A percentile compares a stretch with the other conserved stretches of the same genome.
These are phyloP conservation scores for Chelon auratus DNA, from an alignment of 2,797 vertebrate genomes.

Conservation along the genomic window DNA sequence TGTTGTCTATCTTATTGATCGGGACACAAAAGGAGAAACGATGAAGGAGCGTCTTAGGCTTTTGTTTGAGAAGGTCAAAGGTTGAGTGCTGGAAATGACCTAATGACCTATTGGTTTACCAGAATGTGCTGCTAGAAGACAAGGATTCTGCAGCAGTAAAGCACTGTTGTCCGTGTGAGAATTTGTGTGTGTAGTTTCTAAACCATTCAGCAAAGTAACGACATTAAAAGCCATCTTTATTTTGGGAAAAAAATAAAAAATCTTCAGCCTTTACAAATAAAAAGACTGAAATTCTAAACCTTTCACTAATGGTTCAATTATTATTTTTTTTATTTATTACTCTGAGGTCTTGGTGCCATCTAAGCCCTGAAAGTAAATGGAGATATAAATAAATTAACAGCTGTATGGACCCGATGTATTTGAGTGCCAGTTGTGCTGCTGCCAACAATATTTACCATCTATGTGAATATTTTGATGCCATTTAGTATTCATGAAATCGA, in stretches of 20 bases:
- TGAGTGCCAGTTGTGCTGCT: conserved; percentile 13
- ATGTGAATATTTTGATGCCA: conserved; percentile 1
- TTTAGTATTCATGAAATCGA: conserved; percentile 36
- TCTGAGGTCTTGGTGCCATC: background rate
- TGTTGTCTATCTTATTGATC: conserved; percentile 48
- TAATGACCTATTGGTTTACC: background rate
- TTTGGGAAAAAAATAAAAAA: background rate
- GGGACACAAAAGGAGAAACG: conserved; percentile 24
- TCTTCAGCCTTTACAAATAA: background rate
- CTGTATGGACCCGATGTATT: background rate
- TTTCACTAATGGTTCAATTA: conserved; percentile 1
- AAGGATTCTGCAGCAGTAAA: background rate
- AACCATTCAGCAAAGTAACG: conserved; percentile 10
- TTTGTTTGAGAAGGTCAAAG: conserved; percentile 41
- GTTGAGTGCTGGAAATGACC: conserved; percentile 31
- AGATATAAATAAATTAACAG: conserved; percentile 73
- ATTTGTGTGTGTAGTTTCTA: conserved; percentile 23
- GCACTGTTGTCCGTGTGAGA: conserved; percentile 19
- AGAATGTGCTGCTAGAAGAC: conserved; percentile 8
- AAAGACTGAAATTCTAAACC: background rate
- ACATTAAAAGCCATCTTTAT: conserved; percentile 11
- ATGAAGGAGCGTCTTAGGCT: background rate
- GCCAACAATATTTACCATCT: conserved; percentile 3
- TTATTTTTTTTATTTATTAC: background rate
- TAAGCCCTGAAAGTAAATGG: conserved; percentile 47